These are phyloP conservation scores for Brachionus asplanchnoidis DNA, from an alignment of 1,140 invertebrate genomes.

Conservation along the genomic window DNA sequence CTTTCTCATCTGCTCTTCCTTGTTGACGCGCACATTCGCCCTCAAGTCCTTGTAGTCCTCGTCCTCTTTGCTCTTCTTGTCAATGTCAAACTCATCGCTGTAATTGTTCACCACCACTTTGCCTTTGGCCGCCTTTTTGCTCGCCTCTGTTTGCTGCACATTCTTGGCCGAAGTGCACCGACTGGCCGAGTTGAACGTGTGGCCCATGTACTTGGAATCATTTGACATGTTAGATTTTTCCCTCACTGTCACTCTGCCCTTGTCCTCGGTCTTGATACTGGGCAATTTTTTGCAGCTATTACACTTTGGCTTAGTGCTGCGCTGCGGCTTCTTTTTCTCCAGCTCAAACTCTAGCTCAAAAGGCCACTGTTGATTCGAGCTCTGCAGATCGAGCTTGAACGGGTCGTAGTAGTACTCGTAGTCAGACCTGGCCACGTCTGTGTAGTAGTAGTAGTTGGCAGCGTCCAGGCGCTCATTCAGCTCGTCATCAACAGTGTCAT, in stretches of 20 bases:
- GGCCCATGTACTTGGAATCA: not conserved
- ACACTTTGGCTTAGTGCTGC: not conserved
- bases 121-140: not conserved
- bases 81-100: conserved; percentile 1
- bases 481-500: not conserved
- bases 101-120: conserved; percentile 1
- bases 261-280: not conserved
- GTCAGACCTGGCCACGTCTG: not conserved
- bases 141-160: not conserved
- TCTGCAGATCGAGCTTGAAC: not conserved
- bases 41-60: not conserved
- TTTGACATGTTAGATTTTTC: not conserved
- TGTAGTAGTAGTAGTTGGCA: not conserved
- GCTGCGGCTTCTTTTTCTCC: not conserved
- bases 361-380: not conserved
- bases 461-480: not conserved
- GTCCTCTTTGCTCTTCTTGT: not conserved
- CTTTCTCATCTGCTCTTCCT: conserved; percentile 11
- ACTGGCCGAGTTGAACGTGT: not conserved
- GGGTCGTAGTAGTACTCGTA: conserved; percentile 15
- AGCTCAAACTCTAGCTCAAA: conserved; percentile 18
- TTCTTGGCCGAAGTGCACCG: not conserved
- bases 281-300: not conserved
- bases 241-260: not conserved
- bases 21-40: not conserved